These are phyloP conservation scores for Blennius ocellaris DNA, from an alignment of 2,113 vertebrate species.

Conservation along the genomic window DNA sequence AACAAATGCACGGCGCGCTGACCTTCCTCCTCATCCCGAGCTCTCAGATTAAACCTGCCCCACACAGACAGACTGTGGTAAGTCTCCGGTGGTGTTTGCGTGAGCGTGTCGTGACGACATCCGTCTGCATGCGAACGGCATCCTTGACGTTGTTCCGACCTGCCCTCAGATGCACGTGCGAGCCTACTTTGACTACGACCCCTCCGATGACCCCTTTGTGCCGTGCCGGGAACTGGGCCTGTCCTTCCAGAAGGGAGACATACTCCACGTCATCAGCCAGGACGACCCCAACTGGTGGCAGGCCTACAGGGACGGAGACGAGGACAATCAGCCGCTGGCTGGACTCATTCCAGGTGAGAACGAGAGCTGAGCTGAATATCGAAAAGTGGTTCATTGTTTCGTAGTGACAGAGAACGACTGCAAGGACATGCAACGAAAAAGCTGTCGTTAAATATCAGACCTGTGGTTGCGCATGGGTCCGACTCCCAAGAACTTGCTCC, in stretches of 20 bases:
- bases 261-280: slow-evolving; percentile 97
- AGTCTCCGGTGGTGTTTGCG: slow-evolving; percentile 67
- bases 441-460: too few species aligned
- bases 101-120: neutral
- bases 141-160: slow-evolving; percentile 13
- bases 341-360: slow-evolving; percentile 93
- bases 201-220: slow-evolving; percentile 94
- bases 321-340: slow-evolving; percentile 94
- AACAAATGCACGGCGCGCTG: slow-evolving; percentile 95
- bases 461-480: too few species aligned
- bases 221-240: slow-evolving; percentile 95
- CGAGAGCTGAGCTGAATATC: neutral
- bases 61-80: slow-evolving; percentile 93
- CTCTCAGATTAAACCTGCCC: slow-evolving; percentile 88
- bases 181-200: slow-evolving; percentile 96
- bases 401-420: slow-evolving; percentile 1
- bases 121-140: slow-evolving; percentile 17
- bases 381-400: slow-evolving; percentile 20
- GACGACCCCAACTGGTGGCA: slow-evolving; percentile 99
- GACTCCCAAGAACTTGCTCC: too few species aligned
- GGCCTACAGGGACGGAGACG: slow-evolving; percentile 95
- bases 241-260: slow-evolving; percentile 95
- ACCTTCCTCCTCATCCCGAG: slow-evolving; percentile 95
- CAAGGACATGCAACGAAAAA: neutral
- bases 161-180: slow-evolving; percentile 91